Percentiles rank a stretch among this genome's conserved stretches.
phyloP scores from a whole-genome alignment of 1,140 invertebrate species.

The Lepeophtheirus salmonis region DNA sequence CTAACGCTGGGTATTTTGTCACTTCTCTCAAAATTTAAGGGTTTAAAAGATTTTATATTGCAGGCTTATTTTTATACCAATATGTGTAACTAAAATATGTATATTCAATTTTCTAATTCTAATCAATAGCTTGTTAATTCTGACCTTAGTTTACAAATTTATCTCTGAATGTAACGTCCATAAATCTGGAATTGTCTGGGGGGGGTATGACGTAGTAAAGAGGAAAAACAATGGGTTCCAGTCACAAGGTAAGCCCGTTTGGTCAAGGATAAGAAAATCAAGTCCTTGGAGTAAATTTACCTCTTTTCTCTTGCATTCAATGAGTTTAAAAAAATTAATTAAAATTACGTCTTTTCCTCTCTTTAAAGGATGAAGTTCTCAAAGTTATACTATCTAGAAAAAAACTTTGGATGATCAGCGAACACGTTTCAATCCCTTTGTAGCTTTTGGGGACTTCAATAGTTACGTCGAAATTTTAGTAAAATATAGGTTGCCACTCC shows the following conservation, averaged over 20 bases:
- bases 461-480: conserved; percentile 98
- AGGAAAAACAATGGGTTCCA: conserved; percentile 93
- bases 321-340: conserved; percentile 97
- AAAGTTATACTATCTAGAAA: conserved; percentile 99
- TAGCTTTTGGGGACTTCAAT: conserved; percentile 92
- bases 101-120: no score
- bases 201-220: conserved; percentile 78
- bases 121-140: no score
- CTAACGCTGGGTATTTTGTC: no score
- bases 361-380: conserved; percentile 88
- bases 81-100: no score
- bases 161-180: no score
- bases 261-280: conserved; percentile 90
- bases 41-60: no score
- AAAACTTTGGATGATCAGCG: conserved; percentile 98
- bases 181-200: conserved; percentile 53
- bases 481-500: conserved; percentile 99
- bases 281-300: conserved; percentile 93
- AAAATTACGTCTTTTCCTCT: conserved; percentile 73
- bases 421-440: conserved; percentile 77
- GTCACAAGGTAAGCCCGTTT: conserved; percentile 94
- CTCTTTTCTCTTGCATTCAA: conserved; percentile 61
- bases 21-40: no score
- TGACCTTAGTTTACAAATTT: no score
- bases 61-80: no score